phyloP scores from a whole-genome alignment of 2,113 vertebrate species.

The Entelurus aequoreus region DNA sequence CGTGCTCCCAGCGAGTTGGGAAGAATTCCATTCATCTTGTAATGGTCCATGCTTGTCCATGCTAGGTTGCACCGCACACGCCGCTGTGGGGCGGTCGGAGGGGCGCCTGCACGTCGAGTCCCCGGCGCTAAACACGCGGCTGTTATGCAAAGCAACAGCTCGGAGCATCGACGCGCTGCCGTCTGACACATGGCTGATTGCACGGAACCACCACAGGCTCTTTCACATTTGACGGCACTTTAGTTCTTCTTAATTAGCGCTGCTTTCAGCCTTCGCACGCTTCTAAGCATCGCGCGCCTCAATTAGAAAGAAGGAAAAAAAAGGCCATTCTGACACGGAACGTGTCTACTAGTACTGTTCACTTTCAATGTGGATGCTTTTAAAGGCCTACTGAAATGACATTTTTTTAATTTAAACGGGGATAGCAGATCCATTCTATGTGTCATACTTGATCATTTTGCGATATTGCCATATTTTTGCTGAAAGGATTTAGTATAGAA shows the following conservation, averaged over 20 bases:
- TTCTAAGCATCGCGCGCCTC: conserved; percentile 9
- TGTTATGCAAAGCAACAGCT: conserved; percentile 51
- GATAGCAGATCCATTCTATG: too few species aligned
- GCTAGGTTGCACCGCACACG: conserved; percentile 18
- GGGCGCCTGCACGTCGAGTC: conserved; percentile 24
- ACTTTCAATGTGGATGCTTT: too few species aligned
- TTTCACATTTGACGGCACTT: conserved; percentile 4
- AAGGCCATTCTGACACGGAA: background rate
- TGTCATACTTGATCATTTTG: too few species aligned
- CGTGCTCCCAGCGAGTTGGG: background rate
- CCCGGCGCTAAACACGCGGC: conserved; percentile 41
- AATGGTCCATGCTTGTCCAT: conserved; percentile 30
- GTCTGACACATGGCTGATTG: conserved; percentile 34
- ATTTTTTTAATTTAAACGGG: too few species aligned
- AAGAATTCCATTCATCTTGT: conserved; percentile 33
- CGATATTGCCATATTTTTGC: too few species aligned
- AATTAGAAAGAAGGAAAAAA: conserved; percentile 9
- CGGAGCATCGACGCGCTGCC: conserved; percentile 52
- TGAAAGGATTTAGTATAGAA: too few species aligned
- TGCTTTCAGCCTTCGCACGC: conserved; percentile 23
- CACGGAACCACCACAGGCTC: conserved; percentile 25
- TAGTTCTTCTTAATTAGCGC: conserved; percentile 25
- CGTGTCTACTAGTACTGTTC: too few species aligned
- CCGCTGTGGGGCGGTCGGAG: conserved; percentile 25
- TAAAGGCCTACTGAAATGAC: too few species aligned